Conservation (phyloP, 2,888 invertebrate genomes). For the Clistopyga incitator region DNA sequence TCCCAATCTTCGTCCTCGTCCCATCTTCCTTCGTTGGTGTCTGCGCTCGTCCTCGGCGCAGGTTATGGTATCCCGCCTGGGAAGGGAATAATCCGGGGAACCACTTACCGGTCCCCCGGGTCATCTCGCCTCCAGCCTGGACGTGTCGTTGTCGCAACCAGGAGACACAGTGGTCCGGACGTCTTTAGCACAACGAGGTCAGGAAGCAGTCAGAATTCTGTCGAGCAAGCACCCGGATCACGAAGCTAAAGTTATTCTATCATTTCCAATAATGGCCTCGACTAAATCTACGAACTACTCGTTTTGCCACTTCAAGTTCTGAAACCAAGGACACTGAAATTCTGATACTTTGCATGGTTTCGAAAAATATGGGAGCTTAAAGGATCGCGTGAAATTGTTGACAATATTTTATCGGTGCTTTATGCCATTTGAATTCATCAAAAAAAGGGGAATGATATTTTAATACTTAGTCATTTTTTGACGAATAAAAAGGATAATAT, state of each 20-base stretch:
- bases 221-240: background rate
- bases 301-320: background rate
- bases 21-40: slow-evolving; percentile 71
- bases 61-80: slow-evolving; percentile 13
- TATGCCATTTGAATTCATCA: background rate
- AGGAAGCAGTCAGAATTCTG: slow-evolving; percentile 1
- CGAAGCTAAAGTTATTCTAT: background rate
- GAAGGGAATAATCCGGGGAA: slow-evolving; percentile 56
- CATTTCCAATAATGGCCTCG: background rate
- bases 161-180: slow-evolving; percentile 28
- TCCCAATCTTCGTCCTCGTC: slow-evolving; percentile 8
- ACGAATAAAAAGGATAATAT: slow-evolving; percentile 45
- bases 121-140: slow-evolving; percentile 59
- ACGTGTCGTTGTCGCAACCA: slow-evolving; percentile 25
- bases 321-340: background rate
- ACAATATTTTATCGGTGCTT: too few species aligned
- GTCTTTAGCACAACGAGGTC: slow-evolving; percentile 33
- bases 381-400: slow-evolving; percentile 19
- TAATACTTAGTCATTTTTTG: slow-evolving; percentile 41
- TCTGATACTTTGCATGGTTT: slow-evolving; percentile 21
- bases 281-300: background rate
- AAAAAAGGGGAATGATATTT: slow-evolving; percentile 29
- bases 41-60: slow-evolving; percentile 32
- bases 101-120: slow-evolving; percentile 65
- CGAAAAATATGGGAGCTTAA: slow-evolving; percentile 46